A percentile compares a stretch with the other conserved stretches of the same genome.
phyloP scores from a whole-genome alignment of 2,113 vertebrate species.

The Silurus meridionalis region DNA sequence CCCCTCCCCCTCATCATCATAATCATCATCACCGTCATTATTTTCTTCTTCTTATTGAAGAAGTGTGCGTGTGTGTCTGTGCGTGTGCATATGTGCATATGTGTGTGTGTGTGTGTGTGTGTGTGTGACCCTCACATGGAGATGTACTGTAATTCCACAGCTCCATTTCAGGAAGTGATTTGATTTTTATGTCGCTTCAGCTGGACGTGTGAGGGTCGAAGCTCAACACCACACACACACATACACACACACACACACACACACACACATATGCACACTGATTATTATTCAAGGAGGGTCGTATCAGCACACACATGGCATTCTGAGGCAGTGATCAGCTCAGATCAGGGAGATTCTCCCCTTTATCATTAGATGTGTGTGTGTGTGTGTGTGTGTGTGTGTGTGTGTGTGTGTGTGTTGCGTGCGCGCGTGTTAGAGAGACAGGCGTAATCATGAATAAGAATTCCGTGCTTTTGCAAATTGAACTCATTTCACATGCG shows the following conservation, averaged over 20 bases:
- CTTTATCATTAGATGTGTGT: neutral
- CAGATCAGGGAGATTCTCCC: neutral
- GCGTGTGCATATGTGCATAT: neutral
- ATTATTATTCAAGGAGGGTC: neutral
- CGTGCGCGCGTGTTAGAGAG: neutral
- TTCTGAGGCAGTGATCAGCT: neutral
- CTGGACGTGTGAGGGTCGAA: neutral
- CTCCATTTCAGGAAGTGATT: neutral
- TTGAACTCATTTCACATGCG: neutral
- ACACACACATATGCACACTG: neutral
- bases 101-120: too few relatives aligned
- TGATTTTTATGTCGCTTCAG: neutral
- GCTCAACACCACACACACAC: too few relatives aligned
- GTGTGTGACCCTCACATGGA: neutral
- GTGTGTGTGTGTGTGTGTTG: constrained; percentile 14
- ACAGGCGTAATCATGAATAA: neutral
- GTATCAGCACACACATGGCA: neutral
- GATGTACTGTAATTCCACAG: neutral
- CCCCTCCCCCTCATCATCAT: too few relatives aligned
- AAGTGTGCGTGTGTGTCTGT: too few relatives aligned
- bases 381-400: constrained; percentile 6
- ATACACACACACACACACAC: neutral
- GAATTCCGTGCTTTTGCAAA: constrained; percentile 3
- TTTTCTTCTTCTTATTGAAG: too few relatives aligned
- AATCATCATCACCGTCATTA: too few relatives aligned